phyloP scores from a whole-genome alignment of 2,888 invertebrate genomes.

The Adela reaumurella region DNA sequence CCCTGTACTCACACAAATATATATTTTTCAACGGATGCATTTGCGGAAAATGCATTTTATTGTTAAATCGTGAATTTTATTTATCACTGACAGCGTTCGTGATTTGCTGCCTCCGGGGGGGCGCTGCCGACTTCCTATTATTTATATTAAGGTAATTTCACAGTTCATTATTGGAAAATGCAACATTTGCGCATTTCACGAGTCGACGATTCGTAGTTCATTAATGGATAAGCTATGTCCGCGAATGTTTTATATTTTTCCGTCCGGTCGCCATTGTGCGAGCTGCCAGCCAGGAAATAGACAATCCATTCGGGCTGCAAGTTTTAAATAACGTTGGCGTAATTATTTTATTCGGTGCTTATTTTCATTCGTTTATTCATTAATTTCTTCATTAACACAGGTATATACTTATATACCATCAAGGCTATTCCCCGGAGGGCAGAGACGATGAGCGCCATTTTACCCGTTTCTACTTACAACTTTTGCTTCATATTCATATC shows the following conservation, averaged over 20 bases:
- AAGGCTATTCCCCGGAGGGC: too few species aligned
- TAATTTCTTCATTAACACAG: too few species aligned
- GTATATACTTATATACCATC: too few species aligned
- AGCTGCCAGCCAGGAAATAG: too few species aligned
- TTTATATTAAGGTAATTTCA: slow-evolving; percentile 55
- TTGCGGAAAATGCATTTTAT: slow-evolving; percentile 59
- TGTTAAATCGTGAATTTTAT: slow-evolving; percentile 59
- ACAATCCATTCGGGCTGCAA: too few species aligned
- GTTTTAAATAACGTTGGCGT: too few species aligned
- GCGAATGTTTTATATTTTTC: not conserved
- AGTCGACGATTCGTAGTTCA: slow-evolving; percentile 45
- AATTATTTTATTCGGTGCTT: too few species aligned
- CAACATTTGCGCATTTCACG: slow-evolving; percentile 47
- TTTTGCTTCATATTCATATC: too few species aligned
- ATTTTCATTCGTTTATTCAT: too few species aligned
- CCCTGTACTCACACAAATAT: too few species aligned
- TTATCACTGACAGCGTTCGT: slow-evolving; percentile 50
- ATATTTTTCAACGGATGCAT: slow-evolving; percentile 41
- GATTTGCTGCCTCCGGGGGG: slow-evolving; percentile 49
- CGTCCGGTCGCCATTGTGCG: not conserved
- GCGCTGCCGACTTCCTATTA: slow-evolving; percentile 53
- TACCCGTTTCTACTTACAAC: too few species aligned
- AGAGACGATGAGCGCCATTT: too few species aligned
- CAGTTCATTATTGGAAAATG: slow-evolving; percentile 53
- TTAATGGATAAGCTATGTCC: slow-evolving; percentile 29